A percentile compares a stretch with the other conserved stretches of the same genome.
These are phyloP conservation scores for Antheraea pernyi DNA, from an alignment of 1,140 invertebrate genomes.

Conservation along the genomic window DNA sequence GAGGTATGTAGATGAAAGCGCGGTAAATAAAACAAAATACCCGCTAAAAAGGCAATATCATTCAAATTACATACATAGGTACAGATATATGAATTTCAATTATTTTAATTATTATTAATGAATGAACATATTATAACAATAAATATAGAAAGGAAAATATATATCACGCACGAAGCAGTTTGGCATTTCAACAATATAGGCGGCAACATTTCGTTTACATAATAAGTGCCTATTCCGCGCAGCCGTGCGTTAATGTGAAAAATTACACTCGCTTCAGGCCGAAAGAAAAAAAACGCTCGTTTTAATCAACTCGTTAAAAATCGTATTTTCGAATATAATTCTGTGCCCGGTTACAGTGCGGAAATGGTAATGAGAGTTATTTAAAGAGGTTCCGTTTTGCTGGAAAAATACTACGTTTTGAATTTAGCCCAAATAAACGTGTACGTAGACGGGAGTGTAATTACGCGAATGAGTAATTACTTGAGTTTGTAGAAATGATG, in stretches of 20 bases:
- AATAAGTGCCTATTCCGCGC: constrained; percentile 32
- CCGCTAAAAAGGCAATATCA: too few species aligned
- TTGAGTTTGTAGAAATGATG: too few species aligned
- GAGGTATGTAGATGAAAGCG: too few species aligned
- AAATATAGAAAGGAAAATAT: not conserved
- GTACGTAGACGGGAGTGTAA: not conserved
- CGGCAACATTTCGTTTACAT: constrained; percentile 22
- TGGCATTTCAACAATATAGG: constrained; percentile 14
- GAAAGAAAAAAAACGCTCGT: constrained; percentile 37
- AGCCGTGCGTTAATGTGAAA: constrained; percentile 41
- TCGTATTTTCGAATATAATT: constrained; percentile 65
- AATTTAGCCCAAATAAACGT: not conserved
- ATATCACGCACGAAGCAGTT: not conserved
- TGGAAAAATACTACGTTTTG: not conserved
- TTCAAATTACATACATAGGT: too few species aligned
- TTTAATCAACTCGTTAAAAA: constrained; percentile 63
- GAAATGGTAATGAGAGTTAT: constrained; percentile 72
- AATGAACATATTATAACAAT: too few species aligned
- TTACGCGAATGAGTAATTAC: not conserved
- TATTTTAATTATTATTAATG: too few species aligned
- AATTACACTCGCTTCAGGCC: constrained; percentile 36
- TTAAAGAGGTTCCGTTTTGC: constrained; percentile 42
- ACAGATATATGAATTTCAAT: too few species aligned
- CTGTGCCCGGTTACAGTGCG: constrained; percentile 44
- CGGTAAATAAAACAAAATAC: too few species aligned